Base-by-base conservation (phyloP, 1,140 invertebrate genomes). In the Dermatophagoides farinae region DNA sequence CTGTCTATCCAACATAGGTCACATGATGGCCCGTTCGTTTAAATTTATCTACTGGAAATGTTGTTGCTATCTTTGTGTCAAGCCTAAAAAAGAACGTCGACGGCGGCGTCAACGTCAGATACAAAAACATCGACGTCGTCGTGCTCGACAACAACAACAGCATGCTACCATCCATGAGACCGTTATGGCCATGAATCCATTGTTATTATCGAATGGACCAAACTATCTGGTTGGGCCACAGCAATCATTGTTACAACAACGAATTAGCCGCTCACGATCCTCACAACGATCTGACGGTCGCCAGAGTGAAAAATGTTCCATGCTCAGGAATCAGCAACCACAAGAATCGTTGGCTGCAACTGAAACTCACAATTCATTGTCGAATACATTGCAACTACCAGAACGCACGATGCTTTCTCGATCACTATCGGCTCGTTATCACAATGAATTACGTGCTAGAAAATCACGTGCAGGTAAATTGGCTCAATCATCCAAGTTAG, bases 1-100 rank as follows among this genome's bases (percentile, higher is more conserved):
- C n/a, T 55, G 53, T 23, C 78, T 95, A 55, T 91, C 88, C 43
- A 92, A 92, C 70, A 92, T 96, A 62, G 89, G 90, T n/a, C 87
- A 92, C 70, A 82, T 22, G 67, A 70, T 57, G 65, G 64, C 46
- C 59, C 57, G 88, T 55, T 86, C 88, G 39, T 93, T 93, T 73
- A 83, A 86, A 62, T 89, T 89, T 69, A 71, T 89, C 1, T 91
- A 90, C 68, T 89, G 86, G 86, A 71, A 71, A 61, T 66, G 71
- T 9, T 90, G 86, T 67, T 91, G 87, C 68, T 89, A 86, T 70
- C 78, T 66, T 6, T 66, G 65, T 57, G 50, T 66, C 0, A 63
- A 64, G 6, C 62, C 62, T 16, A 65, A 66, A 50, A 63, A 63
- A 49, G 43, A 22, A 4, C 51, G 55, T 41, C 62, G 66, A 0